Base-by-base conservation (phyloP, 2,113 vertebrate genomes). In the Sturnira hondurensis region DNA sequence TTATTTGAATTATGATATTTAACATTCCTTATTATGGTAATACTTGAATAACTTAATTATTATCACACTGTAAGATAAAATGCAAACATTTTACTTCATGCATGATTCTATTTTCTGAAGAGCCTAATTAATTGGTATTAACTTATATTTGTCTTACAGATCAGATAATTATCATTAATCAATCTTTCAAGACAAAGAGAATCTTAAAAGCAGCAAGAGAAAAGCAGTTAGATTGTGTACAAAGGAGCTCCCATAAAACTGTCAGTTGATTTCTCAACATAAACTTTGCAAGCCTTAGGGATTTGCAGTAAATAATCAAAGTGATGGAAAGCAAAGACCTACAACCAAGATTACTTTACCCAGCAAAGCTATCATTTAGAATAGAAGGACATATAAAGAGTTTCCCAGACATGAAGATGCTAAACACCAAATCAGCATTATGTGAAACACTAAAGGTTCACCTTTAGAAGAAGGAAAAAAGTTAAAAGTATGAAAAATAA, bases 151-250 rank as follows among this genome's bases (percentile, higher is more conserved):
- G 47, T 80, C 41, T 43, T 80, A 50, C 58, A 93, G 19, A 89
- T 91, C 4, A 86, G n/a, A 67, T 86, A 94, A 41, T 56, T 63
- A 89, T 92, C 28, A 81, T 65, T 97, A 74, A 56, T 86, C 81
- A 89, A 19, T 17, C 45, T 77, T 77, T 17, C 31, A 76, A 45
- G 71, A 74, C 43, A 74, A 45, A 74, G 28, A 47, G 43, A 74
- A 74, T 74, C 73, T 31, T 47, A 74, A 47, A 74, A 74, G 43
- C 28, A 74, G 28, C 73, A 74, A 74, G 73, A 47, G 26, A 47
- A 74, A 74, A 67, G 15, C 63, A 47, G 43, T 74, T 17, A 74
- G 28, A 17, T 74, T 74, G 45, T 14, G 7, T 47, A 74, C 43
- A 47, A 47, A 24, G 43, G 26, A 28, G 43, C 61, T 47, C 43